Base-by-base conservation (phyloP, 2,113 vertebrate genomes). In the Eulacestoma nigropectus region DNA sequence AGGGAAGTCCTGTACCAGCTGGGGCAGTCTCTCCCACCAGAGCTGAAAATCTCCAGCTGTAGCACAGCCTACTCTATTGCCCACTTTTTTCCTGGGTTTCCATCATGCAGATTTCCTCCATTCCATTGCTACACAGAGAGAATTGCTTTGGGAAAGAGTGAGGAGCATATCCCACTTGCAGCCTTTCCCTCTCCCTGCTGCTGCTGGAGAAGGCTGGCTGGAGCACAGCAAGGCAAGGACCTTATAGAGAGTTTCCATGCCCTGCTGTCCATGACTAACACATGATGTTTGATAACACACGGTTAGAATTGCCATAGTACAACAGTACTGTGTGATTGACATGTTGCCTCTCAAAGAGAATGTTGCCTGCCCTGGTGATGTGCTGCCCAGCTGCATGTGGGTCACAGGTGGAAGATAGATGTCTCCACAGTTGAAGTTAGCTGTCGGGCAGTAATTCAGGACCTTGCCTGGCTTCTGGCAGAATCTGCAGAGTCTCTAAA, bases 191-290 rank as follows among this genome's bases (percentile, higher is more conserved):
- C 30, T 92, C 27, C 53, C 10, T 15, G 1, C 4, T 69, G 76
- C 29, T 80, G 59, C 19, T 88, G 50, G 41, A 56, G 22, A 23
- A 84, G 41, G 37, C 41, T 84, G 64, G 32, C 59, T 57, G 42
- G 59, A 87, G 55, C 50, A 89, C 53, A 76, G 81, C 55, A 47
- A 78, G 50, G 33, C 55, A n/a, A 39, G n/a, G n/a, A 35, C 47
- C 39, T 52, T 21, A 18, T 30, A n/a, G 63, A 76, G n/a, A 49
- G 39, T 42, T 64, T 14, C 2, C 3, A 3, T 84, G 39, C 52
- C 1, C 0, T 46, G 41, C 68, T 72, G 8, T 53, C 42, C 0
- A 0, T 44, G 42, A 25, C 55, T 46, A 9, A 16, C 11, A 14
- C 1, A 0, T 44, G 46, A 30, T 42, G 50, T 44, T 53, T 53